A percentile compares a stretch with the other conserved stretches of the same genome.
These are phyloP conservation scores for Nannospalax galili DNA, from an alignment of 2,113 vertebrate genomes.

Conservation along the genomic window DNA sequence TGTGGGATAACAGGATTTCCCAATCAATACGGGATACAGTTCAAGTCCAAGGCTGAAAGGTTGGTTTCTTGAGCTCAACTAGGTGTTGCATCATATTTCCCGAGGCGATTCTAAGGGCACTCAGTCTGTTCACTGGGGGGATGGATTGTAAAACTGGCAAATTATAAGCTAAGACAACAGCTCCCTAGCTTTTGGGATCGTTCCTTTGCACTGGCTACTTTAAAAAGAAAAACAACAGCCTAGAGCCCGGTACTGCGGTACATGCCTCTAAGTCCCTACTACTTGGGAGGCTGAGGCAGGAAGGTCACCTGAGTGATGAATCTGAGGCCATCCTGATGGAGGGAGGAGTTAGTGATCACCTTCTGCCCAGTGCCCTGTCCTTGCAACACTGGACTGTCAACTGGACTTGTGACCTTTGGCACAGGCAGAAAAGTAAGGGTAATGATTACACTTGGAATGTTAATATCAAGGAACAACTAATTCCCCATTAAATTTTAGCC, in stretches of 20 bases:
- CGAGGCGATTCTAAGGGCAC: neutral
- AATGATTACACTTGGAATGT: neutral
- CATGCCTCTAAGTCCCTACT: neutral
- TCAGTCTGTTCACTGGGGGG: neutral
- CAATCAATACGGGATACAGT: conserved; percentile 26
- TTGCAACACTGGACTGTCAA: neutral
- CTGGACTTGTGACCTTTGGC: neutral
- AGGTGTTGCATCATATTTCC: neutral
- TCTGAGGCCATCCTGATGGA: neutral
- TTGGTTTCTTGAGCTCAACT: neutral
- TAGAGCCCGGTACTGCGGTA: neutral
- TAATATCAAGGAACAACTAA: neutral
- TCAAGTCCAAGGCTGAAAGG: neutral
- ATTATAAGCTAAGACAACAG: neutral
- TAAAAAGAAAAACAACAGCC: neutral
- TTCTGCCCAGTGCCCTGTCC: neutral
- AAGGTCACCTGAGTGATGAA: neutral
- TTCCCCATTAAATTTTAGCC: neutral
- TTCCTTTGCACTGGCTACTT: neutral
- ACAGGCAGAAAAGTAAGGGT: neutral
- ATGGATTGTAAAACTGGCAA: neutral
- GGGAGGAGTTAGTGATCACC: neutral
- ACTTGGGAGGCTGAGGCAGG: neutral
- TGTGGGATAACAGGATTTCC: conserved; percentile 38
- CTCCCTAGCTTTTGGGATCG: conserved; percentile 13